Conservation (phyloP, 2,113 vertebrate genomes). For the Mirza zaza region DNA sequence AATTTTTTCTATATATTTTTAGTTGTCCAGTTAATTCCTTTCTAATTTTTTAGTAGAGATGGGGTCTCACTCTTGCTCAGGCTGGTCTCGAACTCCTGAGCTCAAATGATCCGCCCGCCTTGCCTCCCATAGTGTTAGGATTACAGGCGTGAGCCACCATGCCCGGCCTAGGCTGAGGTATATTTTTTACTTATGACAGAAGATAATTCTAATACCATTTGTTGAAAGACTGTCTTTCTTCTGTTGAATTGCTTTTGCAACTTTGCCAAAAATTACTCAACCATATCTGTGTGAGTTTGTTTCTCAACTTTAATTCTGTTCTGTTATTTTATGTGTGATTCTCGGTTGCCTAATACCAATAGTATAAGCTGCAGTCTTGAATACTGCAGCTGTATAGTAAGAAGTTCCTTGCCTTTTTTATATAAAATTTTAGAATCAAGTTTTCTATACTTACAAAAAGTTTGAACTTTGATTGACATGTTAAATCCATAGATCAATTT, state of each 20-base stretch:
- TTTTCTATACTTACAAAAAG: neutral
- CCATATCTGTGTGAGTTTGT: neutral
- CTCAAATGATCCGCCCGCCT: too few species aligned
- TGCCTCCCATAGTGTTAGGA: too few species aligned
- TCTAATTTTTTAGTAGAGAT: too few species aligned
- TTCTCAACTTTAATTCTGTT: neutral
- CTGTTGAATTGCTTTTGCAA: neutral
- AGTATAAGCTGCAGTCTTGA: neutral
- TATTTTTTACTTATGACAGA: neutral
- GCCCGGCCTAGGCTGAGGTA: neutral
- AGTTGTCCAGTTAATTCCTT: too few species aligned
- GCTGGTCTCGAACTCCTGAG: too few species aligned
- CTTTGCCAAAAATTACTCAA: conserved; percentile 12
- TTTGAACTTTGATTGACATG: neutral
- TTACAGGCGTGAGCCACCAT: too few species aligned
- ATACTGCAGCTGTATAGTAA: neutral
- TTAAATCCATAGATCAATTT: neutral
- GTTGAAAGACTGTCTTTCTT: neutral
- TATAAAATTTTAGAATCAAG: neutral
- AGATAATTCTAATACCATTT: neutral
- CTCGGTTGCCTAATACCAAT: neutral
- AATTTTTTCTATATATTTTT: too few species aligned
- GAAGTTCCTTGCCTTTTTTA: neutral
- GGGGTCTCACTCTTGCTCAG: too few species aligned
- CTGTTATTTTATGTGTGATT: neutral